Evolutionary conservation across 2,888 invertebrate genomes (phyloP).

Genomic region (Xestia sexstrigata): DNA sequence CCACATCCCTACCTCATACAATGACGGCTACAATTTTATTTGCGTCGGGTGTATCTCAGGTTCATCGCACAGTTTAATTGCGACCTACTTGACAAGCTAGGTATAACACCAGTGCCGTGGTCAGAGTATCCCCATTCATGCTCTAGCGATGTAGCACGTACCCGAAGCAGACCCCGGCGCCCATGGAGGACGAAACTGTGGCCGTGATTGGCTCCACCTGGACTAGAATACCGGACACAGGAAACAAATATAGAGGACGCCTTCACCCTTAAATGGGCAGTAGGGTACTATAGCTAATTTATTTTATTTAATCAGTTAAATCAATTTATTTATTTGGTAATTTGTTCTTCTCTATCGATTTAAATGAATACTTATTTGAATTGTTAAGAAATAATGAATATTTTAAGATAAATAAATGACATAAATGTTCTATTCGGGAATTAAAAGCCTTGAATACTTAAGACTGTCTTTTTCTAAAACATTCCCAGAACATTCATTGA

Average conservation of each 20-base stretch:
- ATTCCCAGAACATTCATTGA: too few species aligned
- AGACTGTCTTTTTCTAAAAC: too few species aligned
- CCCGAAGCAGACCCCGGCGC: not conserved
- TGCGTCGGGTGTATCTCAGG: not conserved
- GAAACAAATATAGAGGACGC: too few species aligned
- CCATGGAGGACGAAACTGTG: not conserved
- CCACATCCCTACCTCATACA: not conserved
- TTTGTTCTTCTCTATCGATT: too few species aligned
- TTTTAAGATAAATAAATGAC: not conserved
- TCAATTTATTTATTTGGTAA: not conserved
- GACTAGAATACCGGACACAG: not conserved
- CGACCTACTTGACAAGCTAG: not conserved
- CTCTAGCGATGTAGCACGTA: not conserved
- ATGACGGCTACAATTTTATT: constrained; percentile 5
- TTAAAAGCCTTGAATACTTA: not conserved
- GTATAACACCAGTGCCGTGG: not conserved
- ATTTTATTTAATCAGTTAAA: not conserved
- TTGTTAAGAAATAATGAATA: not conserved
- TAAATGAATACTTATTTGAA: not conserved
- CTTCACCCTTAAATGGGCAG: not conserved
- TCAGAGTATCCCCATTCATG: not conserved
- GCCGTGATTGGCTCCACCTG: not conserved
- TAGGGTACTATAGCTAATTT: not conserved
- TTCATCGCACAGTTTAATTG: not conserved
- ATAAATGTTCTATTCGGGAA: not conserved